A percentile compares a stretch with the other conserved stretches of the same genome.
Evolutionary conservation across 2,797 vertebrate genomes (phyloP).

Genomic region (Siniperca scherzeri): DNA sequence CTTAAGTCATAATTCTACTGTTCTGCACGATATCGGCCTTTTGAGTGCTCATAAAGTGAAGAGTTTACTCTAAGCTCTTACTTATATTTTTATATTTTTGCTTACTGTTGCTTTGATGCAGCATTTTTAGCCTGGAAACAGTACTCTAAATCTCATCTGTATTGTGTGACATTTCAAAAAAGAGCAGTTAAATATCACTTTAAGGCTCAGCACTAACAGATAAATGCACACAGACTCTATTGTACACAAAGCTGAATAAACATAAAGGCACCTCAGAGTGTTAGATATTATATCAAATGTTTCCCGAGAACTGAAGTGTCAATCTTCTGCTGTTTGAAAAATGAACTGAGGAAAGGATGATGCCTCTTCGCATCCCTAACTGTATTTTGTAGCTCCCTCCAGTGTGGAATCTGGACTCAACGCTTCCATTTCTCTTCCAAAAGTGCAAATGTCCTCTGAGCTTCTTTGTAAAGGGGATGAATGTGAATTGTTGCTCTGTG

Average conservation of each 20-base stretch:
- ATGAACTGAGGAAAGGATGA: slow-evolving; percentile 22
- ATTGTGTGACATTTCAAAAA: slow-evolving; percentile 13
- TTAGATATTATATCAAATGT: slow-evolving; percentile 24
- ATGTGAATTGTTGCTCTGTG: slow-evolving; percentile 35
- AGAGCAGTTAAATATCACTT: slow-evolving; percentile 17
- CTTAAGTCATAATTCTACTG: background rate
- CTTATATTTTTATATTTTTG: background rate
- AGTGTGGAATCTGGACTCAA: background rate
- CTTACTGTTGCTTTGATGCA: background rate
- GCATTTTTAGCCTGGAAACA: slow-evolving; percentile 6
- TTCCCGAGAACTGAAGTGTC: slow-evolving; percentile 24
- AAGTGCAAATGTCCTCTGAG: slow-evolving; percentile 39
- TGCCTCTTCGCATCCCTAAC: slow-evolving; percentile 6
- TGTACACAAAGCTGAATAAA: slow-evolving; percentile 31
- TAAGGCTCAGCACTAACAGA: background rate
- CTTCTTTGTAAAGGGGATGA: slow-evolving; percentile 26
- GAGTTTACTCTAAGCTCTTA: background rate
- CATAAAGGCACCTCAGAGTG: slow-evolving; percentile 14
- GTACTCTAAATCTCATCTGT: slow-evolving; percentile 13
- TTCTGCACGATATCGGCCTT: background rate
- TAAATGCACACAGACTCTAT: slow-evolving; percentile 19
- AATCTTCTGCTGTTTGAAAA: slow-evolving; percentile 36
- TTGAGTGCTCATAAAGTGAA: background rate
- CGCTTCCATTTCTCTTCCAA: slow-evolving; percentile 11
- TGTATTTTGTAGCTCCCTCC: slow-evolving; percentile 26